Conservation (phyloP, 1,140 invertebrate genomes). For the Drosophila suzukii region DNA sequence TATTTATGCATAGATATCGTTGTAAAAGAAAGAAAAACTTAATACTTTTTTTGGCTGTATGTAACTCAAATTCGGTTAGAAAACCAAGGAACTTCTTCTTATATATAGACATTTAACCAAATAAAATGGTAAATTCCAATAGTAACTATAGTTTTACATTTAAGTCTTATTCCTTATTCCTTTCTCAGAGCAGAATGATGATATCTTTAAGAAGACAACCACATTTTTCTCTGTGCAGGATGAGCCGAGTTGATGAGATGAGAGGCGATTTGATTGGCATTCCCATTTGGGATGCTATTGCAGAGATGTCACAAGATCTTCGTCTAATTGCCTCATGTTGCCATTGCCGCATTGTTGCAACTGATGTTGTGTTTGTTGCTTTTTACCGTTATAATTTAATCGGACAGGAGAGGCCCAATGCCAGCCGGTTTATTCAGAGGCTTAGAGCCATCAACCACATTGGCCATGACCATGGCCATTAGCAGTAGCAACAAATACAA, state of each 20-base stretch:
- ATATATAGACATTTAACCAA: no score
- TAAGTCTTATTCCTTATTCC: no score
- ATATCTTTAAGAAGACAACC: background rate
- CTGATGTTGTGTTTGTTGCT: conserved; percentile 48
- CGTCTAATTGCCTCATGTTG: conserved; percentile 49
- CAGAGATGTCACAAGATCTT: conserved; percentile 48
- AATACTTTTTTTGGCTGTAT: no score
- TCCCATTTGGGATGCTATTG: conserved; percentile 45
- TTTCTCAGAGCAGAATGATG: no score
- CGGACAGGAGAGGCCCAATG: conserved; percentile 52
- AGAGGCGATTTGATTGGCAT: conserved; percentile 29
- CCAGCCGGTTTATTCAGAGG: conserved; percentile 45
- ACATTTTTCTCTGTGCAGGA: conserved; percentile 6
- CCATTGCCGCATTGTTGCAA: conserved; percentile 35
- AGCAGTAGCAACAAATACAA: conserved; percentile 19
- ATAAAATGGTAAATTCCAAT: no score
- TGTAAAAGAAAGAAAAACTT: no score
- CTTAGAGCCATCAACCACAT: conserved; percentile 6
- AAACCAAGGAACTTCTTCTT: no score
- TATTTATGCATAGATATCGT: no score
- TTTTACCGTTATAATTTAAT: conserved; percentile 78
- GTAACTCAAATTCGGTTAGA: no score
- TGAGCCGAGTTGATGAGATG: conserved; percentile 4
- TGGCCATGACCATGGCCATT: conserved; percentile 2
- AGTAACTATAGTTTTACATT: no score